phyloP scores from a whole-genome alignment of 2,797 vertebrate genomes.

The Alosa sapidissima region DNA sequence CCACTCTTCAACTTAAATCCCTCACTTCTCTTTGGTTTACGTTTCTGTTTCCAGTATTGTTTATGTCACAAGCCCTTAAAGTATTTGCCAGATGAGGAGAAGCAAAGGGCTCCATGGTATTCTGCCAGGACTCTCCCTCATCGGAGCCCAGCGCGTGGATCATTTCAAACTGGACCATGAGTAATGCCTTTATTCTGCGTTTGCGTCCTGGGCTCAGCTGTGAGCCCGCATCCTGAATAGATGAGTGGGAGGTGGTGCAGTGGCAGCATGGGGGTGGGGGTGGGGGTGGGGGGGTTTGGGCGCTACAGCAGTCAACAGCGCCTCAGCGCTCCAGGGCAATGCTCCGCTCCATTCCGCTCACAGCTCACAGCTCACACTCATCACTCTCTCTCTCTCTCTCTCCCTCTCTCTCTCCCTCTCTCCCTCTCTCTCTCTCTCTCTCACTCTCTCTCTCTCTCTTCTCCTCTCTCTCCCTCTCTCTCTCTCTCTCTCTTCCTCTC shows the following conservation, averaged over 20 bases:
- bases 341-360: not conserved
- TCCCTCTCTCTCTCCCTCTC: not conserved
- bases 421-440: not conserved
- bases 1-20: not conserved
- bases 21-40: not conserved
- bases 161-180: constrained; percentile 22
- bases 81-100: not conserved
- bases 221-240: constrained; percentile 64
- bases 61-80: not conserved
- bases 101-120: not conserved
- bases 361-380: constrained; percentile 21
- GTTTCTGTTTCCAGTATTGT: not conserved
- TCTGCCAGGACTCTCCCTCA: not conserved
- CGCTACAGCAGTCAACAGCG: not conserved
- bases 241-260: constrained; percentile 45
- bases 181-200: constrained; percentile 36
- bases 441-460: not conserved
- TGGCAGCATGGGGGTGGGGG: constrained; percentile 49
- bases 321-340: not conserved
- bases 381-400: not conserved
- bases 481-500: not conserved
- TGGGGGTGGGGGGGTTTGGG: constrained; percentile 42
- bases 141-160: not conserved
- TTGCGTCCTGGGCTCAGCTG: constrained; percentile 74
- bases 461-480: not conserved